Percentiles rank a stretch among this genome's conserved stretches.
Conservation (phyloP, 2,113 vertebrate genomes). For the Callaeas wilsoni region DNA sequence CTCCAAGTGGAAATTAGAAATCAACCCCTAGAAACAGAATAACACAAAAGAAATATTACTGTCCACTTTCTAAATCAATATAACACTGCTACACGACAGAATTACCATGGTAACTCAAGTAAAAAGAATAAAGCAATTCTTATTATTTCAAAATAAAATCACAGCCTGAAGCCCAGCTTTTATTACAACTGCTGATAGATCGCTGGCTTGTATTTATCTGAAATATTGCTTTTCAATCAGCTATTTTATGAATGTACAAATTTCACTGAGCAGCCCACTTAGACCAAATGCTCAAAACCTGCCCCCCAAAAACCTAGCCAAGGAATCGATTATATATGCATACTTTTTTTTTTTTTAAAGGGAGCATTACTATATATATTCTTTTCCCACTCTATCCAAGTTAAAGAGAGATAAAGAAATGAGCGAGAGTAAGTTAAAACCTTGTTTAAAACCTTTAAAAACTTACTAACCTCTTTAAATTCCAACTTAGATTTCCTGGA, state of each 20-base stretch:
- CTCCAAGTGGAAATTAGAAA: constrained; percentile 99
- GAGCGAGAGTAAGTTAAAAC: background rate
- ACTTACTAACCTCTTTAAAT: background rate
- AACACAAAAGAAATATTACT: constrained; percentile 99
- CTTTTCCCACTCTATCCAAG: background rate
- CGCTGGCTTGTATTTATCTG: constrained; percentile 92
- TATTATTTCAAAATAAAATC: constrained; percentile 99
- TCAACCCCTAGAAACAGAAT: constrained; percentile 97
- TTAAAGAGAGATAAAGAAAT: background rate
- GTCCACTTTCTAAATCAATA: constrained; percentile 99
- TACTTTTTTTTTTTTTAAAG: background rate
- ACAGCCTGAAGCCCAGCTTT: constrained; percentile 96
- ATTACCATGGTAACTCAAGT: constrained; percentile 99
- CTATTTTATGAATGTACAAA: constrained; percentile 92
- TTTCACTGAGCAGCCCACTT: constrained; percentile 87
- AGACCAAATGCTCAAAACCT: constrained; percentile 76
- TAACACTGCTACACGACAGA: constrained; percentile 93
- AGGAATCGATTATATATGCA: constrained; percentile 69
- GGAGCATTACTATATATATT: background rate
- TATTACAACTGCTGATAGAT: constrained; percentile 96
- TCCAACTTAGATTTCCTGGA: background rate
- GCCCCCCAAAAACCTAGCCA: constrained; percentile 75
- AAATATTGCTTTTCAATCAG: constrained; percentile 96
- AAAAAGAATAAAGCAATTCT: constrained; percentile 98
- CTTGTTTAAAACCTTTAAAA: no score